These are phyloP conservation scores for Stigmatopora nigra DNA, from an alignment of 2,113 vertebrate species.

Conservation along the genomic window DNA sequence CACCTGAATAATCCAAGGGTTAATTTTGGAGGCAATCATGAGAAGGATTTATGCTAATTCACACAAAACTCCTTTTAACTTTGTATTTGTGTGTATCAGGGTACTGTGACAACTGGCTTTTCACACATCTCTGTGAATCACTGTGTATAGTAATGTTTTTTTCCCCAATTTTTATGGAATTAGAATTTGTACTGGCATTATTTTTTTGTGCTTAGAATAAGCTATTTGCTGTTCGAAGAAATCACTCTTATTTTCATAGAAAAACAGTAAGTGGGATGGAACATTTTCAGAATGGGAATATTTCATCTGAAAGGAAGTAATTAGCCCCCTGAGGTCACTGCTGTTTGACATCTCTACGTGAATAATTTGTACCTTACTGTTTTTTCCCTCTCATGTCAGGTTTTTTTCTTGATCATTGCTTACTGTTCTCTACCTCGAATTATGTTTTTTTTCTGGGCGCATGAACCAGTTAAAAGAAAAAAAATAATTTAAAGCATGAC, in stretches of 20 bases:
- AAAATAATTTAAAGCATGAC: background rate
- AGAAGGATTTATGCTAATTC: background rate
- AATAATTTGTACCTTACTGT: constrained; percentile 18
- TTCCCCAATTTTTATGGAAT: background rate
- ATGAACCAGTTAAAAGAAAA: background rate
- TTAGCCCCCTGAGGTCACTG: constrained; percentile 1
- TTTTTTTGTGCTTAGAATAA: background rate
- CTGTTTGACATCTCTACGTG: constrained; percentile 25
- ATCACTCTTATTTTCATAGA: background rate
- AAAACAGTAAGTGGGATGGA: constrained; percentile 10
- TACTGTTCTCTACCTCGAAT: background rate
- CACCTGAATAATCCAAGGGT: background rate
- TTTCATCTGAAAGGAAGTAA: constrained; percentile 16
- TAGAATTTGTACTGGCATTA: background rate
- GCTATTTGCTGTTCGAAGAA: background rate
- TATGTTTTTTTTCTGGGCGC: background rate
- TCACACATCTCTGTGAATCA: background rate
- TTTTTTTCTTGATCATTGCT: constrained; percentile 13
- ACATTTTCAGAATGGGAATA: constrained; percentile 21
- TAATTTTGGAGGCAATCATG: background rate
- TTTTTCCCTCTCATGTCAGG: background rate
- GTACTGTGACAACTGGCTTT: too few relatives aligned
- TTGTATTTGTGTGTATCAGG: background rate
- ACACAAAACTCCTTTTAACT: background rate
- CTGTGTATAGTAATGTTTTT: background rate